phyloP scores from a whole-genome alignment of 1,140 invertebrate species.

The Harlomillsia oculata region DNA sequence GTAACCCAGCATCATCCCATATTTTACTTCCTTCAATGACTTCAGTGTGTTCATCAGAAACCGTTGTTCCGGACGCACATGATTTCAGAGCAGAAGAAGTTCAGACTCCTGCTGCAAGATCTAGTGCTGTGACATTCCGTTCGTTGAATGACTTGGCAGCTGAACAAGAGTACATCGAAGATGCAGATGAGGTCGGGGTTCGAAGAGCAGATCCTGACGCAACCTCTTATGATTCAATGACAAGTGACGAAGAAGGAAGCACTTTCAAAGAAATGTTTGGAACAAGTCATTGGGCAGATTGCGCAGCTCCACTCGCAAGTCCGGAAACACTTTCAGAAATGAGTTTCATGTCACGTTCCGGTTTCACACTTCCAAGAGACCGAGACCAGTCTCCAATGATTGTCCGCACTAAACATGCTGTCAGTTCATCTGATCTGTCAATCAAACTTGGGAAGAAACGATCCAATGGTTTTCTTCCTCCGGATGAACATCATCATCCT shows the following conservation, averaged over 20 bases:
- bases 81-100: too few species aligned
- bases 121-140: neutral
- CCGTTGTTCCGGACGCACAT: too few species aligned
- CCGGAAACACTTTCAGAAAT: constrained; percentile 75
- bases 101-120: too few species aligned
- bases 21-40: too few species aligned
- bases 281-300: constrained; percentile 47
- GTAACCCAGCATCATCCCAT: too few species aligned
- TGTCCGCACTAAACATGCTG: too few species aligned
- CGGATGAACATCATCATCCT: too few species aligned
- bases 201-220: constrained; percentile 35
- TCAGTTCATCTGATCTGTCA: too few species aligned
- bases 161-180: constrained; percentile 41
- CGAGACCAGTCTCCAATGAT: constrained; percentile 29
- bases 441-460: too few species aligned
- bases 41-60: too few species aligned
- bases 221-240: too few species aligned
- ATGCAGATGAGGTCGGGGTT: constrained; percentile 30
- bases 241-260: constrained; percentile 19
- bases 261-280: constrained; percentile 35
- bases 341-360: constrained; percentile 46
- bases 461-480: too few species aligned
- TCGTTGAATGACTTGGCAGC: constrained; percentile 45
- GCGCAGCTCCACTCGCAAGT: constrained; percentile 68
- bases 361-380: constrained; percentile 31